Evolutionary conservation across 1,140 invertebrate species (phyloP).

Genomic region (Anoplolepis gracilipes): DNA sequence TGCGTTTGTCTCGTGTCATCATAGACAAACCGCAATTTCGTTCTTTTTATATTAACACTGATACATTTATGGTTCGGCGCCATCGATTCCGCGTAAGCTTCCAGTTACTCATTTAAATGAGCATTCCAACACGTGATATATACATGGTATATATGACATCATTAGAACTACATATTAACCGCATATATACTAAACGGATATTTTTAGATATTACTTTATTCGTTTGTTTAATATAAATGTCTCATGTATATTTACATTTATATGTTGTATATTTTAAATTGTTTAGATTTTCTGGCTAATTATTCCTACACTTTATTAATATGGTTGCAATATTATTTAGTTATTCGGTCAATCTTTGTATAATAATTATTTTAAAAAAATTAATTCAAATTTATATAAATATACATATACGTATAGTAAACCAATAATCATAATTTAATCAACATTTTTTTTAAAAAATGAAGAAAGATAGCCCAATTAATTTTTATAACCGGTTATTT

Average conservation of each 20-base stretch:
- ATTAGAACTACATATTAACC: conserved; percentile 18
- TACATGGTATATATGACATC: background rate
- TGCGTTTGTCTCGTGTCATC: conserved; percentile 5
- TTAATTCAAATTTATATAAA: background rate
- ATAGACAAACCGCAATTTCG: conserved; percentile 34
- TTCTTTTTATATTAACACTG: conserved; percentile 27
- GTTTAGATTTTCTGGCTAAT: no score
- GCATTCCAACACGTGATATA: background rate
- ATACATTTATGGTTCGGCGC: conserved; percentile 28
- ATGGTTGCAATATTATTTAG: background rate
- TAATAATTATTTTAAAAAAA: background rate
- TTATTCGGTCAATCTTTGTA: background rate
- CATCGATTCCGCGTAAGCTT: conserved; percentile 13
- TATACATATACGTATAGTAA: background rate
- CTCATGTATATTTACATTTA: background rate
- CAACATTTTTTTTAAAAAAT: background rate
- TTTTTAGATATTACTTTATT: conserved; percentile 10
- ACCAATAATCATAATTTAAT: background rate
- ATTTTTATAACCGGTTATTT: background rate
- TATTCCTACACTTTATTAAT: no score
- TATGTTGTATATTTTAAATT: no score
- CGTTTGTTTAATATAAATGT: background rate
- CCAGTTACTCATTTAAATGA: conserved; percentile 26
- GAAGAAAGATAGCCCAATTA: background rate
- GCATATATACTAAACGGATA: background rate